Percentiles rank a stretch among this genome's conserved stretches.
These are phyloP conservation scores for Rugalucina vietnamica DNA, from an alignment of 2,888 invertebrate genomes.

Conservation along the genomic window DNA sequence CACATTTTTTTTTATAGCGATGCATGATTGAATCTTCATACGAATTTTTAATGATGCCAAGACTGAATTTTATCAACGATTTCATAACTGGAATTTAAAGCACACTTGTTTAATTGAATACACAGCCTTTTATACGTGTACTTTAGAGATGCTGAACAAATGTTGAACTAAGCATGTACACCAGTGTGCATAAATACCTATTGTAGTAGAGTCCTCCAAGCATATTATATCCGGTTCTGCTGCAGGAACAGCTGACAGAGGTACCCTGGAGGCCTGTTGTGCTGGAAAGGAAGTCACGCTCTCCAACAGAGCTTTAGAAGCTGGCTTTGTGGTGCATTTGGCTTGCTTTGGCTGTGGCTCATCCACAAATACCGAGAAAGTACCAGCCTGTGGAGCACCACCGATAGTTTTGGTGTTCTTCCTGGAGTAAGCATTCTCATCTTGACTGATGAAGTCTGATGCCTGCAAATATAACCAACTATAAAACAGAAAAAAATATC, in stretches of 20 bases:
- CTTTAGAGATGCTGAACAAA: no score
- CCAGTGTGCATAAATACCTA: no score
- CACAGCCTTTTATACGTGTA: no score
- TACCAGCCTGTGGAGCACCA: slow-evolving; percentile 50
- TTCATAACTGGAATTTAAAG: no score
- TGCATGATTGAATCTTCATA: no score
- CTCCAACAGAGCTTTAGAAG: slow-evolving; percentile 41
- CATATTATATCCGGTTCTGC: slow-evolving; percentile 50
- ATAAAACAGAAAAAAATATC: no score
- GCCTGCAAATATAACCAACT: background rate
- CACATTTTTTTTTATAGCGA: no score
- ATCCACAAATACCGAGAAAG: slow-evolving; percentile 74
- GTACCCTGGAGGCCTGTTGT: slow-evolving; percentile 44
- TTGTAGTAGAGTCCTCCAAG: slow-evolving; percentile 48
- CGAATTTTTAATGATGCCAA: no score
- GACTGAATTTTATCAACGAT: no score
- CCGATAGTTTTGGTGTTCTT: slow-evolving; percentile 64
- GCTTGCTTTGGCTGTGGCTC: slow-evolving; percentile 31
- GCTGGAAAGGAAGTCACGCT: slow-evolving; percentile 59
- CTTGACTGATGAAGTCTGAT: slow-evolving; percentile 50
- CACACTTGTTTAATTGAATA: no score
- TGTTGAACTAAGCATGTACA: no score
- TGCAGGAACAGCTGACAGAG: slow-evolving; percentile 39
- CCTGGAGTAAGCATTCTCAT: slow-evolving; percentile 69
- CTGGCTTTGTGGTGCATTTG: slow-evolving; percentile 32